Percentiles rank a stretch among this genome's conserved stretches.
Conservation (phyloP, 2,888 invertebrate genomes). For the Altica lythri region DNA sequence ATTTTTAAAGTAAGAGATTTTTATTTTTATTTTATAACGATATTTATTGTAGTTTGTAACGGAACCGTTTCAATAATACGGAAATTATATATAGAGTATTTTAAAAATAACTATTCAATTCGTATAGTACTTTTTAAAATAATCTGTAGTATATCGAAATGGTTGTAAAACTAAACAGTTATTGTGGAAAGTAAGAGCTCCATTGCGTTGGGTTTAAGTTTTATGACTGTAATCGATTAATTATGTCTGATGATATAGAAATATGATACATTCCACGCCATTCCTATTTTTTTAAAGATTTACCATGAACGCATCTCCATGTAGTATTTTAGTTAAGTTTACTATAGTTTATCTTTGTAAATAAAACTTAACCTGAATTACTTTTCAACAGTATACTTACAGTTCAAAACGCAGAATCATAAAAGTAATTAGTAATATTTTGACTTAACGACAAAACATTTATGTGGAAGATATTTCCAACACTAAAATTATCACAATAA, state of each 20-base stretch:
- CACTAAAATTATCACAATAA: too few species aligned
- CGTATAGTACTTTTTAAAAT: background rate
- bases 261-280: constrained; percentile 45
- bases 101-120: too few species aligned
- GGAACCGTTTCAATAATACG: too few species aligned
- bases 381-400: background rate
- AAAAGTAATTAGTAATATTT: too few species aligned
- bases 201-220: too few species aligned
- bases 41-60: constrained; percentile 8
- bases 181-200: too few species aligned
- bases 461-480: too few species aligned
- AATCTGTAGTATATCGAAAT: background rate
- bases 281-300: constrained; percentile 34
- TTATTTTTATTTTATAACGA: background rate
- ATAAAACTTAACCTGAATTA: constrained; percentile 18
- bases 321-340: constrained; percentile 42
- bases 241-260: constrained; percentile 10
- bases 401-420: too few species aligned
- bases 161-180: background rate
- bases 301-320: constrained; percentile 26
- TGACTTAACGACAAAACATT: too few species aligned
- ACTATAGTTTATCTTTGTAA: constrained; percentile 45
- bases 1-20: background rate
- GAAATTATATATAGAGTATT: too few species aligned
- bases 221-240: too few species aligned